Conservation (phyloP, 2,797 vertebrate genomes). For the Malurus splendens region DNA sequence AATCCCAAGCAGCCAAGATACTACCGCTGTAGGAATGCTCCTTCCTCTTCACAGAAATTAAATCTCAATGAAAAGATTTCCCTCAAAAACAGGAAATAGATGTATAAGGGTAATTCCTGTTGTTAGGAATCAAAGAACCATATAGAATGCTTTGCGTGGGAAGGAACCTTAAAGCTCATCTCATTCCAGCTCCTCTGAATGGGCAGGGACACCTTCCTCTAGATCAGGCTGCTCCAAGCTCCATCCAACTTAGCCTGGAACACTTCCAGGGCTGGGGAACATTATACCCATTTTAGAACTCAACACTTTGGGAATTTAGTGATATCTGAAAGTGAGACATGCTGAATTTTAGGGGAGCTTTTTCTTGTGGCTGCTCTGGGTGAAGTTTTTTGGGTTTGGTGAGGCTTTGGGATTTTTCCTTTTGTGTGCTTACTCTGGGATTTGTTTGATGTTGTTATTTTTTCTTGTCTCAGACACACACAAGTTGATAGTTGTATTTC, state of each 20-base stretch:
- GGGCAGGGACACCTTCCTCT: not conserved
- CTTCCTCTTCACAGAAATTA: not conserved
- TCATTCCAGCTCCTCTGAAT: not conserved
- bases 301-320: not conserved
- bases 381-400: not conserved
- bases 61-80: not conserved
- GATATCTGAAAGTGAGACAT: not conserved
- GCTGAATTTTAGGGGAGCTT: not conserved
- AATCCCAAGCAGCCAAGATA: not conserved
- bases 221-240: not conserved
- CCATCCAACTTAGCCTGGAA: not conserved
- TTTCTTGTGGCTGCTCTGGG: not conserved
- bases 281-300: not conserved
- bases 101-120: not conserved
- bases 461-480: not conserved
- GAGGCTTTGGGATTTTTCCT: not conserved
- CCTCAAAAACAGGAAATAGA: not conserved
- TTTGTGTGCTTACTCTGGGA: not conserved
- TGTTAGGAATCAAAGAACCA: not conserved
- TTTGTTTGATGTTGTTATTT: not conserved
- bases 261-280: not conserved
- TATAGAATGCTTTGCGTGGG: not conserved
- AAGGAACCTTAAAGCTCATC: not conserved
- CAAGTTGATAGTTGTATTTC: not conserved
- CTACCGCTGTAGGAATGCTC: not conserved